A percentile compares a stretch with the other conserved stretches of the same genome.
Evolutionary conservation across 2,113 vertebrate species (phyloP).

Genomic region (Calonectris borealis): DNA sequence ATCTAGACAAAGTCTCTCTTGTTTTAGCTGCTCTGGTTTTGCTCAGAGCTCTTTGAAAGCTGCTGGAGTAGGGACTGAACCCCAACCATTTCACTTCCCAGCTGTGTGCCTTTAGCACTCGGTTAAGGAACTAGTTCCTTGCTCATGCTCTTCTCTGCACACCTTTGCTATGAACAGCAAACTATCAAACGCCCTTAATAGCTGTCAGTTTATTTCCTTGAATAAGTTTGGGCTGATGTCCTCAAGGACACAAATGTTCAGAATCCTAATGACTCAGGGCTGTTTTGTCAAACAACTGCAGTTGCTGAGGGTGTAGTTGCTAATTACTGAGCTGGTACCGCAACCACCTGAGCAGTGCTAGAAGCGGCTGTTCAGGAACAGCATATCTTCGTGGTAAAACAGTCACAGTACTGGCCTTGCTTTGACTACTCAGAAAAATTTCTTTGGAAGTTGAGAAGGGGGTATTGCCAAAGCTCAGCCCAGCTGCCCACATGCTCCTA

Average conservation of each 20-base stretch:
- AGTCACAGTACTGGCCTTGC: rapidly evolving
- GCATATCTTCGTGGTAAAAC: not conserved
- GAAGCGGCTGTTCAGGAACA: not conserved
- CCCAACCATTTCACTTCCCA: not conserved
- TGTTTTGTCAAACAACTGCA: not conserved
- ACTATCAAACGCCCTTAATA: not conserved
- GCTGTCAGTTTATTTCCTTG: not conserved
- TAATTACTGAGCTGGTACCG: not conserved
- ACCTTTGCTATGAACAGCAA: not conserved
- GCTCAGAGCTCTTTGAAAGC: not conserved
- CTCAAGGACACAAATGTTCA: not conserved
- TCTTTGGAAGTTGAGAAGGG: not conserved
- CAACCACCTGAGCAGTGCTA: not conserved
- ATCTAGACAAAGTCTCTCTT: not conserved
- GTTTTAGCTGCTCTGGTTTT: not conserved
- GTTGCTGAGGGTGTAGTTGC: not conserved
- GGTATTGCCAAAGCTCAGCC: not conserved
- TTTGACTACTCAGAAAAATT: not conserved
- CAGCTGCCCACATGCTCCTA: not conserved
- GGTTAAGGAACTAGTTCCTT: not conserved
- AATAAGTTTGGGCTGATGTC: not conserved
- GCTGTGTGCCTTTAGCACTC: not conserved
- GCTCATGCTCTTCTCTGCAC: not conserved
- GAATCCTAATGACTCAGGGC: not conserved
- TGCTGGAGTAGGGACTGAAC: not conserved